Conservation (phyloP, 2,888 invertebrate species). For the Scaptomyza cyrtandrae region DNA sequence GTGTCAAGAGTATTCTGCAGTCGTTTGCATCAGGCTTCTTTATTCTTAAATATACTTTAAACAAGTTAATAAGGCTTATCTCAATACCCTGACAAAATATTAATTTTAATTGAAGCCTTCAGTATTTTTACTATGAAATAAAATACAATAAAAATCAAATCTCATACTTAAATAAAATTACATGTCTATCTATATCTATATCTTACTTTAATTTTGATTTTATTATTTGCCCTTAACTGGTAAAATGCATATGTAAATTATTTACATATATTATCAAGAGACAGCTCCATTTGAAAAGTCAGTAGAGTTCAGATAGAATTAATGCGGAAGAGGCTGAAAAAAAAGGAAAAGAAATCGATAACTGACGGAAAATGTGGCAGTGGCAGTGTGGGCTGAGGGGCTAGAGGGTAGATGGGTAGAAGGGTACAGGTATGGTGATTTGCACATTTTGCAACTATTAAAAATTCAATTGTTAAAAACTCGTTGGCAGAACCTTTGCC, state of each 20-base stretch:
- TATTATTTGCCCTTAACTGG: slow-evolving; percentile 2
- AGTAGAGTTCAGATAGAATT: slow-evolving; percentile 10
- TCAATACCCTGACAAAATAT: too few relatives aligned
- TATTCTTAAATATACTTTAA: too few relatives aligned
- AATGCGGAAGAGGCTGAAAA: slow-evolving; percentile 13
- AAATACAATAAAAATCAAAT: too few relatives aligned
- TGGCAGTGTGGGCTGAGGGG: background rate
- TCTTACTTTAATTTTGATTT: background rate
- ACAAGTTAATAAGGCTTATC: too few relatives aligned
- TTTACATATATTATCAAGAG: slow-evolving; percentile 54
- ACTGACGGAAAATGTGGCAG: background rate
- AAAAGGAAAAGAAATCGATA: slow-evolving; percentile 48
- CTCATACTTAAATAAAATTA: too few relatives aligned
- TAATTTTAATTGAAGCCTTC: too few relatives aligned
- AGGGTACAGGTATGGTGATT: slow-evolving; percentile 16
- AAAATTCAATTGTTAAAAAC: slow-evolving; percentile 73
- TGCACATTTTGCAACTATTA: slow-evolving; percentile 61
- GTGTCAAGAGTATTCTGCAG: too few relatives aligned
- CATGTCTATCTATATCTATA: too few relatives aligned
- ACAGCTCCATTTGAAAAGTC: background rate
- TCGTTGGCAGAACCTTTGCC: slow-evolving; percentile 28
- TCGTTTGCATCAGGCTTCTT: too few relatives aligned
- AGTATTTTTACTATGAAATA: too few relatives aligned
- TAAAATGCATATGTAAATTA: slow-evolving; percentile 18
- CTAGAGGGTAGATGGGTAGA: too few relatives aligned